Evolutionary conservation across 2,888 invertebrate species (phyloP).

Genomic region (Hartigia nigra): DNA sequence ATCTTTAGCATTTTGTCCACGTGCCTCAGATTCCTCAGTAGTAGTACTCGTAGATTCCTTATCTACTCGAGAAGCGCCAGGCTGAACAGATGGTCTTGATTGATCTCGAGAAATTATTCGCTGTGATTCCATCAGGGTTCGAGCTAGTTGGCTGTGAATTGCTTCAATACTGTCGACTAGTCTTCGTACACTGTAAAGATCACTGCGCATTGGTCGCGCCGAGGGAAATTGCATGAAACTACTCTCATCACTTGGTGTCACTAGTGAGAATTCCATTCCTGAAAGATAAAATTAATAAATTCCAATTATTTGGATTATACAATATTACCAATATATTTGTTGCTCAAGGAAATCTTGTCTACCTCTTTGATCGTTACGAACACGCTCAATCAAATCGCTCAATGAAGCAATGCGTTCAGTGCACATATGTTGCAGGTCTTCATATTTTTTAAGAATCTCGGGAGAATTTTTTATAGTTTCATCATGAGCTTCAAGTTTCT

Average conservation of each 20-base stretch:
- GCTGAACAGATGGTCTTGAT: not conserved
- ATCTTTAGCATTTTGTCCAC: not conserved
- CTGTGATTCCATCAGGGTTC: constrained; percentile 52
- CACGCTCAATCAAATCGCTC: constrained; percentile 69
- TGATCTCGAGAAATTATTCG: constrained; percentile 42
- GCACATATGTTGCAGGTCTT: constrained; percentile 69
- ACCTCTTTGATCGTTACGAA: constrained; percentile 68
- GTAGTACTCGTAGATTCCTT: not conserved
- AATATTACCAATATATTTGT: not conserved
- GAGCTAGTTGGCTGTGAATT: constrained; percentile 51
- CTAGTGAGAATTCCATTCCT: constrained; percentile 51
- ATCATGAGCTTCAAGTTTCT: constrained; percentile 38
- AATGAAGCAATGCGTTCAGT: constrained; percentile 70
- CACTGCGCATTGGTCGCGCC: constrained; percentile 27
- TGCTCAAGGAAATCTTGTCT: constrained; percentile 13
- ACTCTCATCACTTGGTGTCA: constrained; percentile 42
- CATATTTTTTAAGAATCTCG: constrained; percentile 62
- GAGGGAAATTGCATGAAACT: constrained; percentile 47
- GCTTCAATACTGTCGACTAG: constrained; percentile 55
- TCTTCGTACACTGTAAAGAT: constrained; percentile 43
- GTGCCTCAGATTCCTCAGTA: not conserved
- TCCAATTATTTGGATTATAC: not conserved
- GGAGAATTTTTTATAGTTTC: constrained; percentile 46
- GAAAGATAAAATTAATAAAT: constrained; percentile 10
- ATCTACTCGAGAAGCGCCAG: not conserved